Base-by-base conservation (phyloP, 1,140 invertebrate species). In the Dinoponera quadriceps region DNA sequence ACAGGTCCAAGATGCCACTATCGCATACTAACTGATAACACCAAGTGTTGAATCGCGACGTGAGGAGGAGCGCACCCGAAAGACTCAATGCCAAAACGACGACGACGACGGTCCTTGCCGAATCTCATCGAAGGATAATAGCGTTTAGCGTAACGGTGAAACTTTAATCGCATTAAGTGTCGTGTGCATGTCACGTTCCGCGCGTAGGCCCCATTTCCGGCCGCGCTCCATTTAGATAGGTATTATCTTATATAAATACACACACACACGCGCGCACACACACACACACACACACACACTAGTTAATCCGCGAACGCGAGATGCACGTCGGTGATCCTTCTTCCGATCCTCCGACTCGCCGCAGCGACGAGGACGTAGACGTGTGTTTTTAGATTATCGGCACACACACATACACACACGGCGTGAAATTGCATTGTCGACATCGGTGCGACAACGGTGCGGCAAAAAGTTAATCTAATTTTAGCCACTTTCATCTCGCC, bases 171-270 rank as follows among this genome's bases (percentile, higher is more conserved):
- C 74, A 83, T 84, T 90, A 91, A 84, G 73, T 84, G 87, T 89
- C 69, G 83, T 85, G 73, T 88, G 85, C 74, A 87, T 91, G 91
- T 87, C 82, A 88, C 83, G 59, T 90, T 89, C 81, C 82, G 73
- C 77, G 86, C 83, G 69, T 85, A 80, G 87, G 48, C 57, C 25
- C 25, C 44, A 72, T 83, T 72, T 86, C 65, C 66, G 82, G 71
- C 85, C 69, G 78, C 88, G 84, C 72, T 81, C 86, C 85, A 89
- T 88, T 65, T 91, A 91, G 85, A 86, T 90, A 91, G 86, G 85
- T 68, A 91, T 85, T 91, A 87, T 87, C 82, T 80, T 84, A 89
- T 82, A 85, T 66, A 62, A 57, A 82, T 51, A 68, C 82, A 68
- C 22, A 74, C 65, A 65, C 60, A 68, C 3, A 33, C 54, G 63